Conservation (phyloP, 64 coral and sea anemone species). For the Trachythela sp. region DNA sequence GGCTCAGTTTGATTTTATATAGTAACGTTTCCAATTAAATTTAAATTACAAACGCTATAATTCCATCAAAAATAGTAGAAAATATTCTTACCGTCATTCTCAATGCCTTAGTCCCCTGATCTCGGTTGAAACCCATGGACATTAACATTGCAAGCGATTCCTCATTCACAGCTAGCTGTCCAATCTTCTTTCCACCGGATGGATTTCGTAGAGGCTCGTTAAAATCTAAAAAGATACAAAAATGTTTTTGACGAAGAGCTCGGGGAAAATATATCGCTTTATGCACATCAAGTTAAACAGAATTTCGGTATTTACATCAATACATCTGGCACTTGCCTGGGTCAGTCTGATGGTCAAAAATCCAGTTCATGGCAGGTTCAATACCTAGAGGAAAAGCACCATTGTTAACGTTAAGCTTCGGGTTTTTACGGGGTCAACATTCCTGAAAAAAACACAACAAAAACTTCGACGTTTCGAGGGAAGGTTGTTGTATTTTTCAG, state of each 20-base stretch:
- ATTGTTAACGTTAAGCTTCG: too few species aligned
- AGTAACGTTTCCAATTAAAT: too few species aligned
- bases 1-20: too few species aligned
- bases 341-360: constrained; percentile 81
- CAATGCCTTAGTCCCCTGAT: constrained; percentile 75
- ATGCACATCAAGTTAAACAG: background rate
- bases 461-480: too few species aligned
- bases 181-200: constrained; percentile 6
- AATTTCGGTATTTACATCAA: background rate
- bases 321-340: constrained; percentile 41
- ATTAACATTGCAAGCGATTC: constrained; percentile 67
- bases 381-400: constrained; percentile 21
- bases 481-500: too few species aligned
- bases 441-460: too few species aligned
- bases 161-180: constrained; percentile 53
- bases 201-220: constrained; percentile 47
- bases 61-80: too few species aligned
- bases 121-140: constrained; percentile 79
- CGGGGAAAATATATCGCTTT: too few species aligned
- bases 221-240: constrained; percentile 70
- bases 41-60: too few species aligned
- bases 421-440: too few species aligned
- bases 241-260: too few species aligned
- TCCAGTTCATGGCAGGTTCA: constrained; percentile 97
- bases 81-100: constrained; percentile 63